phyloP scores from a whole-genome alignment of 2,888 invertebrate genomes.

The Mellilla xanthometata region DNA sequence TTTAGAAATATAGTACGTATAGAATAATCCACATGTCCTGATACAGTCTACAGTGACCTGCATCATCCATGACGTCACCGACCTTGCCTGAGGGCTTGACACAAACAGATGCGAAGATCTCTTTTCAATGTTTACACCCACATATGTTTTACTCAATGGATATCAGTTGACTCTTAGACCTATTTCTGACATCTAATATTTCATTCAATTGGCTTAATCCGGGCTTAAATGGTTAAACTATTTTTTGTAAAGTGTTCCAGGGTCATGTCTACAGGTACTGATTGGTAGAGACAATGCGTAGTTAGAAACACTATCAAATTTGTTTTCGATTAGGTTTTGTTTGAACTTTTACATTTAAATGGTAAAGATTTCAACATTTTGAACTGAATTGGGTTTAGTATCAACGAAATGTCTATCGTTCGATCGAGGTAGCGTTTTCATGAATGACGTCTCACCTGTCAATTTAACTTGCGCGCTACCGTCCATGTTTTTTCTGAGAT shows the following conservation, averaged over 20 bases:
- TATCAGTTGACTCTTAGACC: slow-evolving; percentile 22
- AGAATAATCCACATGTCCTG: slow-evolving; percentile 58
- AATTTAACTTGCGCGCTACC: slow-evolving; percentile 3
- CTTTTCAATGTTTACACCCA: slow-evolving; percentile 58
- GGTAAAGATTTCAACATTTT: too few relatives aligned
- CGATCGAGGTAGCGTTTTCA: slow-evolving; percentile 8
- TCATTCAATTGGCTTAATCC: slow-evolving; percentile 18
- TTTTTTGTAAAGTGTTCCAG: slow-evolving; percentile 17
- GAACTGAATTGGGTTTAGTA: too few relatives aligned
- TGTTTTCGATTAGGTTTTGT: too few relatives aligned
- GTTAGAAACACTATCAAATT: slow-evolving; percentile 5
- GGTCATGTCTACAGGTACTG: slow-evolving; percentile 6
- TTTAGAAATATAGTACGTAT: slow-evolving; percentile 23
- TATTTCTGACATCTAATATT: slow-evolving; percentile 16
- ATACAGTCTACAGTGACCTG: slow-evolving; percentile 33
- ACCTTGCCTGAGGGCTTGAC: slow-evolving; percentile 64
- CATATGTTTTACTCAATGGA: slow-evolving; percentile 40
- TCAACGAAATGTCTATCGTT: background rate
- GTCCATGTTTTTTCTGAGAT: slow-evolving; percentile 6
- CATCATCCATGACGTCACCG: slow-evolving; percentile 71
- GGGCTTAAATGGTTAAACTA: slow-evolving; percentile 16
- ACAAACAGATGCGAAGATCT: slow-evolving; percentile 53
- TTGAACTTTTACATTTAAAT: too few relatives aligned
- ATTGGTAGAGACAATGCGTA: slow-evolving; percentile 12
- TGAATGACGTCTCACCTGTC: slow-evolving; percentile 31